phyloP scores from a whole-genome alignment of 1,140 invertebrate genomes.

The Drosophila watanabei region DNA sequence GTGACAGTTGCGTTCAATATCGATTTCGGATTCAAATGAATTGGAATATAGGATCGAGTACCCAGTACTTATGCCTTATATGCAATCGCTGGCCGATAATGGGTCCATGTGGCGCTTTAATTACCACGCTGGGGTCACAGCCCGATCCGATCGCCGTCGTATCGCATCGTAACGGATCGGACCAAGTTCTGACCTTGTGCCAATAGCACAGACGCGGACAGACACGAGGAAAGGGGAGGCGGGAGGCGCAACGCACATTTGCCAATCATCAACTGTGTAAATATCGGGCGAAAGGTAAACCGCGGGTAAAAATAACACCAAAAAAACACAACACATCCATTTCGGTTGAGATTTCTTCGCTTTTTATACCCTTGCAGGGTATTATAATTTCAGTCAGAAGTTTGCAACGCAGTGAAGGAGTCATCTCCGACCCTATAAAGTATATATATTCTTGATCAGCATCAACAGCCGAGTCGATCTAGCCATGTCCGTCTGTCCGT shows the following conservation, averaged over 20 bases:
- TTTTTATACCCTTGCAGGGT: too few species aligned
- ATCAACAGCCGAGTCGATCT: too few species aligned
- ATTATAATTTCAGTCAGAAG: too few species aligned
- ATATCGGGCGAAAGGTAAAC: slow-evolving; percentile 47
- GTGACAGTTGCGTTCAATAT: not conserved
- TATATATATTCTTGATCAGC: too few species aligned
- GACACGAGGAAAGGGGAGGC: not conserved
- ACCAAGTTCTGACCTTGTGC: slow-evolving; percentile 38
- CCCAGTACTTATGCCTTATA: not conserved
- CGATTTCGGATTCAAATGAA: slow-evolving; percentile 16
- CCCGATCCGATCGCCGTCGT: slow-evolving; percentile 19
- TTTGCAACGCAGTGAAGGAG: too few species aligned
- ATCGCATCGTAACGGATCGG: slow-evolving; percentile 12
- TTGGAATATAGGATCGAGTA: not conserved
- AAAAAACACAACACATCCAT: slow-evolving; percentile 23
- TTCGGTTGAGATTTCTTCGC: slow-evolving; percentile 2
- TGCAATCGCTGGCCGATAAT: slow-evolving; percentile 21
- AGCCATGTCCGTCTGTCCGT: too few species aligned
- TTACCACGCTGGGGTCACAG: slow-evolving; percentile 32
- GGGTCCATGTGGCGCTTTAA: slow-evolving; percentile 38
- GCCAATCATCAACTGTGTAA: slow-evolving; percentile 53
- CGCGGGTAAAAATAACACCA: slow-evolving; percentile 46
- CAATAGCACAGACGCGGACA: slow-evolving; percentile 26
- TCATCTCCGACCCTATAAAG: too few species aligned
- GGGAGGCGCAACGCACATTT: slow-evolving; percentile 31